A percentile compares a stretch with the other conserved stretches of the same genome.
Evolutionary conservation across 2,797 vertebrate species (phyloP).

Genomic region (Artibeus lituratus): DNA sequence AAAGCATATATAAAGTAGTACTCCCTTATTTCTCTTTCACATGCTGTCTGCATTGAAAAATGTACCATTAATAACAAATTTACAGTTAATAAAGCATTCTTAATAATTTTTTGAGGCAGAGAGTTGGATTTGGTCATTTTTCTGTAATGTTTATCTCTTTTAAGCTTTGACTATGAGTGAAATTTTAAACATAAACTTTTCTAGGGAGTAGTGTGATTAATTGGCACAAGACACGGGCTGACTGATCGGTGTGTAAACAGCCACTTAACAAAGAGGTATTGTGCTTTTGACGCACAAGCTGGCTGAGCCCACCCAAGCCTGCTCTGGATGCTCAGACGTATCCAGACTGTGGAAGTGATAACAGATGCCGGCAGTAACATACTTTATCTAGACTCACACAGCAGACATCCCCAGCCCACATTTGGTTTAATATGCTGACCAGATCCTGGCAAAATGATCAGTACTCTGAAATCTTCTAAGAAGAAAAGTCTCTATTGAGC

Average conservation of each 20-base stretch:
- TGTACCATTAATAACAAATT: neutral
- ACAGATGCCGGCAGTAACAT: constrained; percentile 60
- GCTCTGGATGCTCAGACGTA: constrained; percentile 76
- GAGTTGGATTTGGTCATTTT: constrained; percentile 8
- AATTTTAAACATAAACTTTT: constrained; percentile 51
- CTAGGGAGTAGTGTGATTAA: neutral
- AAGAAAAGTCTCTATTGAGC: neutral
- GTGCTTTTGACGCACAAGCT: constrained; percentile 61
- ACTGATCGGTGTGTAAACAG: constrained; percentile 58
- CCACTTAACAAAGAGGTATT: constrained; percentile 71
- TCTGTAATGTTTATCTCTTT: constrained; percentile 45
- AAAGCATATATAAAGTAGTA: neutral
- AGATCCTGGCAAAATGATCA: constrained; percentile 51
- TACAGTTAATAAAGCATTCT: neutral
- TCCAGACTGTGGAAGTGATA: constrained; percentile 62
- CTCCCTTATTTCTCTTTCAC: neutral
- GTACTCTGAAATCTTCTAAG: constrained; percentile 54
- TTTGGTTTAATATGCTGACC: constrained; percentile 46
- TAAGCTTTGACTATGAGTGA: constrained; percentile 26
- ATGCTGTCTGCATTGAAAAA: neutral
- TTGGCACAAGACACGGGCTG: constrained; percentile 18
- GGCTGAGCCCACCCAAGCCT: constrained; percentile 76
- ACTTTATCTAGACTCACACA: constrained; percentile 56
- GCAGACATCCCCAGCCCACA: constrained; percentile 29
- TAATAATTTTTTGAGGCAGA: neutral